These are phyloP conservation scores for Phengaris arion DNA, from an alignment of 2,888 invertebrate genomes.

Conservation along the genomic window DNA sequence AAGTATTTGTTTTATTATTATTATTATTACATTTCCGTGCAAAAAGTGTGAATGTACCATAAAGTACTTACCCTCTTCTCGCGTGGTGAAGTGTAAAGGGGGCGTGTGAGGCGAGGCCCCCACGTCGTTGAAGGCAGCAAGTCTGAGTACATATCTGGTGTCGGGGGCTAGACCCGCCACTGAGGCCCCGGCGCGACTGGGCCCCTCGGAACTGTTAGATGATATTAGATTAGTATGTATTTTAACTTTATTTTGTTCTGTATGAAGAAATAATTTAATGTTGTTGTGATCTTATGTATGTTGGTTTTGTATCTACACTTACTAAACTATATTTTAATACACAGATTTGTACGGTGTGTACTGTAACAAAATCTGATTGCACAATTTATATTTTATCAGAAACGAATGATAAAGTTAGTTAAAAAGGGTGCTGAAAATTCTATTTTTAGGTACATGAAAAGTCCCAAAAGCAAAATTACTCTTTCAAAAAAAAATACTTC, in stretches of 20 bases:
- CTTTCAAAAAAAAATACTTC: background rate
- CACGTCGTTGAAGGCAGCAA: conserved; percentile 91
- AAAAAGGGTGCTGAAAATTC: too few species aligned
- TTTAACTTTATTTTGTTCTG: background rate
- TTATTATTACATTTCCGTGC: too few species aligned
- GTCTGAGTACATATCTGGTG: conserved; percentile 87
- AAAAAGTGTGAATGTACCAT: background rate
- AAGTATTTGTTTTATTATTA: background rate
- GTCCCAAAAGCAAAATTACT: background rate
- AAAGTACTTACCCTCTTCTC: conserved; percentile 86
- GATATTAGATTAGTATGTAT: conserved; percentile 28
- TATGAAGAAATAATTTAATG: background rate
- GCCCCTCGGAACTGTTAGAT: conserved; percentile 62
- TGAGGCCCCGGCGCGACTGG: conserved; percentile 68
- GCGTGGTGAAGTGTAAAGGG: conserved; percentile 86
- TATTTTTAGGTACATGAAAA: too few species aligned
- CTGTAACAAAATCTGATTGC: background rate
- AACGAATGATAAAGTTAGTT: too few species aligned
- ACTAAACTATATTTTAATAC: too few species aligned
- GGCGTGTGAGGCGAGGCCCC: conserved; percentile 88
- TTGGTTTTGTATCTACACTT: too few species aligned
- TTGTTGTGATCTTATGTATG: background rate
- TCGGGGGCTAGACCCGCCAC: conserved; percentile 86
- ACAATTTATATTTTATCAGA: too few species aligned
- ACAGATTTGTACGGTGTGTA: background rate